Evolutionary conservation across 2,113 vertebrate genomes (phyloP).

Genomic region (Thermophis baileyi): DNA sequence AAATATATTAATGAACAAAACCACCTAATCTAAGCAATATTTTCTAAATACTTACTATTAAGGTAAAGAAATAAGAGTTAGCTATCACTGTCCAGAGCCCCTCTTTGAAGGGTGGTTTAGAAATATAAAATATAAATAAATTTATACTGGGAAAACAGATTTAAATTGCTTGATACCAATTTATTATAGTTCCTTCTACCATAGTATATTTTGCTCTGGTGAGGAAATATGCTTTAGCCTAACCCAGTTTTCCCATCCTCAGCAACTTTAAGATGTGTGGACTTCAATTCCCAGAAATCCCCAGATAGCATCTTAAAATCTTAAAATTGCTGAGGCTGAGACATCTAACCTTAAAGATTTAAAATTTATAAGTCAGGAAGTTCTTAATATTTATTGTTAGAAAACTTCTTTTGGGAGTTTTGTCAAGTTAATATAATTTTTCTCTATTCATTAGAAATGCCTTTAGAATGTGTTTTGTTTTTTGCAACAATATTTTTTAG

Average conservation of each 20-base stretch:
- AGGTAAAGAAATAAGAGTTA: neutral
- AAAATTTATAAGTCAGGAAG: constrained; percentile 9
- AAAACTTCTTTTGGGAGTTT: neutral
- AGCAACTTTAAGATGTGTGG: neutral
- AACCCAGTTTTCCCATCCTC: neutral
- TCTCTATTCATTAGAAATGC: neutral
- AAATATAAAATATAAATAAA: neutral
- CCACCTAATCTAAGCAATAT: neutral
- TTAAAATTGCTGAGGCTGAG: neutral
- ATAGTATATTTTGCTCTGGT: neutral
- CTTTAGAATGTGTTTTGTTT: neutral
- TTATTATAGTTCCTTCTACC: neutral
- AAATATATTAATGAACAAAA: neutral
- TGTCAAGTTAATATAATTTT: neutral
- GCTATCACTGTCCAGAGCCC: neutral
- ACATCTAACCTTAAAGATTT: neutral
- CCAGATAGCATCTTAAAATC: neutral
- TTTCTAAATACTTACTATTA: neutral
- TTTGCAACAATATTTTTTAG: neutral
- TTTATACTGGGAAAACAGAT: neutral
- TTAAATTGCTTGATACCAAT: constrained; percentile 2
- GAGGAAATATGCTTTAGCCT: constrained; percentile 15
- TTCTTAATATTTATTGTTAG: constrained; percentile 13
- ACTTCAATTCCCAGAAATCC: neutral
- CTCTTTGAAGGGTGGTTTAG: neutral